Evolutionary conservation across 92 coral and sea anemone species (phyloP), one percentile per base, ranked within the genome.

Genomic region (Blastomussa wellsi): DNA sequence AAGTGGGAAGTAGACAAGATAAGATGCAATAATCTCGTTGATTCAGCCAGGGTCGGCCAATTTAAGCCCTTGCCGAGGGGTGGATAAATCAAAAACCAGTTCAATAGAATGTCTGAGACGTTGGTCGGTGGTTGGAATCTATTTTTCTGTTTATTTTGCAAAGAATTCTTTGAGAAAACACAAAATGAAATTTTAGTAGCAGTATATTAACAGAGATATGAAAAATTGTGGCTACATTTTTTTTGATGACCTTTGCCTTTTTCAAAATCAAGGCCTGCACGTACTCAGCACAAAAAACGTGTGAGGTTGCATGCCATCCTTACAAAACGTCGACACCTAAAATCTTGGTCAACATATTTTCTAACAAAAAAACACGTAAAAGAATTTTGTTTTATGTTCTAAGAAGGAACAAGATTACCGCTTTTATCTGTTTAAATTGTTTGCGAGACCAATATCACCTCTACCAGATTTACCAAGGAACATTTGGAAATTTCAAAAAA

Each of bases 211-310:
- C 22, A 32, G n/a, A 32, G 38, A 32, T 33, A 68, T 16, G 42
- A 11, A 68, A 36, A 44, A 2, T 68, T 68, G 48, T 37, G 19
- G 51, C 6, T 20, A 13, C 73, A 64, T 79, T 79, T 59, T 79
- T 65, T 9, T 79, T 1, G 74, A 67, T 79, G 83, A 79, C 83
- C 83, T 64, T 79, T 44, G 74, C 59, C 36, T 44, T 39, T 7
- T 36, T n/a, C 10, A 2, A 13, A 32, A 19, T 17, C 16, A 41
- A 42, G 29, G 53, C 39, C 33, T 16, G 28, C 83, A 64, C 74
- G 74, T 79, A 79, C 49, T 42, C 36, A 15, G 28, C 12, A 5
- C 7, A 42, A 29, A 24, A 17, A 65, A 79, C 83, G 83, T 79
- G 83, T 51, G 9, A 53, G 13, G 64, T 32, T 11, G 28, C 80